Percentiles rank a stretch among this genome's conserved stretches.
Conservation (phyloP, 2,797 vertebrate genomes). For the Peromyscus melanophrys region DNA sequence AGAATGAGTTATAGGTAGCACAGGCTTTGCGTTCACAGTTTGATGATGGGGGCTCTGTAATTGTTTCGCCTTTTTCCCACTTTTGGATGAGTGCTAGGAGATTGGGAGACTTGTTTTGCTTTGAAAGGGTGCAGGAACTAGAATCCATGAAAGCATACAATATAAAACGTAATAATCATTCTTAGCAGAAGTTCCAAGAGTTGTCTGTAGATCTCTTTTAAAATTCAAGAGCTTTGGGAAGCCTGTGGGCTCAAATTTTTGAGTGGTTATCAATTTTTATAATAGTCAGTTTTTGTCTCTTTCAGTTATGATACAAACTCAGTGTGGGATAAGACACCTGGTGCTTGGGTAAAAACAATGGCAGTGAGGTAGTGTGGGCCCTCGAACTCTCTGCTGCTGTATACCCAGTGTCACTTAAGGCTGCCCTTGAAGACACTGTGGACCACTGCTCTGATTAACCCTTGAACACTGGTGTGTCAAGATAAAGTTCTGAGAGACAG, state of each 20-base stretch:
- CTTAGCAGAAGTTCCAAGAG: neutral
- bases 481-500: neutral
- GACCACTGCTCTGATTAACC: neutral
- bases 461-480: neutral
- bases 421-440: neutral
- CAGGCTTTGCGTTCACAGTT: neutral
- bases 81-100: neutral
- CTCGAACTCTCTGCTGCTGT: neutral
- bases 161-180: neutral
- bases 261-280: neutral
- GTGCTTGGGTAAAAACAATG: neutral
- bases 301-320: neutral
- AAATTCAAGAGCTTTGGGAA: neutral
- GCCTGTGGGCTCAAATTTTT: neutral
- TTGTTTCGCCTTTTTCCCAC: neutral
- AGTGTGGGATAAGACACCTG: too few relatives aligned
- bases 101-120: neutral
- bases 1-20: neutral
- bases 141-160: neutral
- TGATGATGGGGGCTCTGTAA: neutral
- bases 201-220: neutral
- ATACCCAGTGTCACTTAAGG: neutral
- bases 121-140: neutral
- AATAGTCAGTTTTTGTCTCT: neutral
- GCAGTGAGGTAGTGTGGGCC: accelerated